Conservation (phyloP, 1,140 invertebrate species). For the Tetragonula clypearis region DNA sequence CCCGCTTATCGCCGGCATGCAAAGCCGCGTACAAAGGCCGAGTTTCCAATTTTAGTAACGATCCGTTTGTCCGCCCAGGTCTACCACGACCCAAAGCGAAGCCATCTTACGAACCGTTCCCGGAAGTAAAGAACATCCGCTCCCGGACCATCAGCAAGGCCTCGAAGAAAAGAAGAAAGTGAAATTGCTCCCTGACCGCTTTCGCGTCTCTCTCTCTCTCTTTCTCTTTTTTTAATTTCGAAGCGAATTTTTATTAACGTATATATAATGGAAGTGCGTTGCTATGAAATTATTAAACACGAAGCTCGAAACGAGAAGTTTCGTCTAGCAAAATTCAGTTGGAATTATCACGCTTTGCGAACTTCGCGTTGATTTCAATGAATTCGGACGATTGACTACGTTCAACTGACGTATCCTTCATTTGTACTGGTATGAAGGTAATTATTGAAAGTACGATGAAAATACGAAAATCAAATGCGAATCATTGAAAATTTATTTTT, state of each 20-base stretch:
- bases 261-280: background rate
- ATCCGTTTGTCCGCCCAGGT: constrained; percentile 25
- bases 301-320: background rate
- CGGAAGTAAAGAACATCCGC: constrained; percentile 1
- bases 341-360: too few species aligned
- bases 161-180: background rate
- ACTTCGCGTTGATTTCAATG: too few species aligned
- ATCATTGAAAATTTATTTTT: too few species aligned
- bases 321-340: too few species aligned
- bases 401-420: too few species aligned
- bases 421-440: too few species aligned
- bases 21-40: background rate
- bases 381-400: too few species aligned
- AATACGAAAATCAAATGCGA: too few species aligned
- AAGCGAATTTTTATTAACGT: background rate
- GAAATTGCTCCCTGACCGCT: background rate
- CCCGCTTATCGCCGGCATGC: background rate
- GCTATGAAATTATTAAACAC: background rate
- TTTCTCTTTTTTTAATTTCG: background rate
- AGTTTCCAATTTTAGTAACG: constrained; percentile 23
- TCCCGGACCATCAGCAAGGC: background rate
- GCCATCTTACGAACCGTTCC: background rate
- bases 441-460: too few species aligned
- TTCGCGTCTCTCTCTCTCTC: background rate
- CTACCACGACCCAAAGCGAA: constrained; percentile 23